Conservation (phyloP, 2,888 invertebrate species). For the Plagodis pulveraria region DNA sequence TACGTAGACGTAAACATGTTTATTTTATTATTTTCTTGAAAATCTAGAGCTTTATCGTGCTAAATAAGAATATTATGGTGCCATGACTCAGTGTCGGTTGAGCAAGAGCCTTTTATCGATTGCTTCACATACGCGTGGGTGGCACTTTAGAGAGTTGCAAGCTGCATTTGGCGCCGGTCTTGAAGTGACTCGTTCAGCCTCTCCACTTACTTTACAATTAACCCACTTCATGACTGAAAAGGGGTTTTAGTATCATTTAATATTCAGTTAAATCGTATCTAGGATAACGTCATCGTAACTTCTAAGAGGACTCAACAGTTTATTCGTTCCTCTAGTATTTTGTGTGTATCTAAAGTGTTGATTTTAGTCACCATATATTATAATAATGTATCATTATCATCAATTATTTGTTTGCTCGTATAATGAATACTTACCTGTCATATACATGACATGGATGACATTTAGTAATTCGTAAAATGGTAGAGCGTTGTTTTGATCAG, state of each 20-base stretch:
- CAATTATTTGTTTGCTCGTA: too few relatives aligned
- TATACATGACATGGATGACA: not conserved
- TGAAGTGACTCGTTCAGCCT: slow-evolving; percentile 12
- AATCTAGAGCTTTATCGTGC: slow-evolving; percentile 11
- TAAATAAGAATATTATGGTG: slow-evolving; percentile 19
- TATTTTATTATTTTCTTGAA: slow-evolving; percentile 19
- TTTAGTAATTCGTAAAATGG: not conserved
- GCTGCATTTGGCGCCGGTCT: slow-evolving; percentile 30
- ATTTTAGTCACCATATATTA: too few relatives aligned
- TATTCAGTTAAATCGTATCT: not conserved
- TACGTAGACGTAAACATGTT: not conserved
- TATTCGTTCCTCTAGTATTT: too few relatives aligned
- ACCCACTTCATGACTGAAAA: not conserved
- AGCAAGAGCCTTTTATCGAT: slow-evolving; percentile 41
- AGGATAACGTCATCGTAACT: too few relatives aligned
- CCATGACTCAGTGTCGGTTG: slow-evolving; percentile 44
- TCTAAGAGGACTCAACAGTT: too few relatives aligned
- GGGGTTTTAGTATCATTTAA: not conserved
- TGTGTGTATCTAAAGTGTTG: too few relatives aligned
- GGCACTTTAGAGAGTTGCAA: slow-evolving; percentile 23
- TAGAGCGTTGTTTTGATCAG: slow-evolving; percentile 9
- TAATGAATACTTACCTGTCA: not conserved
- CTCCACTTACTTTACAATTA: slow-evolving; percentile 16
- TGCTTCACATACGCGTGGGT: slow-evolving; percentile 41
- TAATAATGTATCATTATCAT: too few relatives aligned